phyloP scores from a whole-genome alignment of 2,797 vertebrate genomes.

The Caiman crocodilus region DNA sequence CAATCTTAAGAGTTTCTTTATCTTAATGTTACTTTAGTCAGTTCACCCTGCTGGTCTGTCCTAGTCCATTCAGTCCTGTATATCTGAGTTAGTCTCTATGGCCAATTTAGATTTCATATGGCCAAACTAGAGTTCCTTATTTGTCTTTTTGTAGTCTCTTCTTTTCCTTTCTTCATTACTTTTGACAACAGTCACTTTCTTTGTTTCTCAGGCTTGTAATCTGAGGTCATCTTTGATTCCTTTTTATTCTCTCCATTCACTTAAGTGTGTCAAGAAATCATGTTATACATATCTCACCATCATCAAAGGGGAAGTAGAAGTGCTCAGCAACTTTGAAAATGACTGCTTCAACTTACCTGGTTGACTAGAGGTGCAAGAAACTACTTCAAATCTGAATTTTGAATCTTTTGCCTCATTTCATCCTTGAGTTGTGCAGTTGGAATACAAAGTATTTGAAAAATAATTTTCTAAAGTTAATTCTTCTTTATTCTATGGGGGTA shows the following conservation, averaged over 20 bases:
- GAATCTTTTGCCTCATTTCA: neutral
- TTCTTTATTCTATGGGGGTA: too few relatives aligned
- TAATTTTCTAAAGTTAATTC: neutral
- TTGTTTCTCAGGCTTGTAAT: neutral
- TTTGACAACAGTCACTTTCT: neutral
- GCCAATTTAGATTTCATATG: neutral
- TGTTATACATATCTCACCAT: neutral
- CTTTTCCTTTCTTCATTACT: neutral
- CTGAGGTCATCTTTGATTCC: neutral
- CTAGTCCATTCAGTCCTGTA: too few relatives aligned
- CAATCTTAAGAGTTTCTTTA: too few relatives aligned
- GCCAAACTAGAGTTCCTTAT: neutral
- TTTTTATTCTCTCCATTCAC: neutral
- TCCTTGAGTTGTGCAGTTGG: neutral
- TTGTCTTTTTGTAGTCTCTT: neutral
- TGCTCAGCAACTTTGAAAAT: neutral
- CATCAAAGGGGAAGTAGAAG: neutral
- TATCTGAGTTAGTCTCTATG: neutral
- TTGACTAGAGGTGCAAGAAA: neutral
- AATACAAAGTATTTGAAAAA: neutral
- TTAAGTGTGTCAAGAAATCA: neutral
- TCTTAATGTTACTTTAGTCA: too few relatives aligned
- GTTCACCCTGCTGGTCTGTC: too few relatives aligned
- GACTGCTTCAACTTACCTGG: neutral
- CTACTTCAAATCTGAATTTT: neutral